A percentile compares a stretch with the other conserved stretches of the same genome.
Evolutionary conservation across 1,140 invertebrate genomes (phyloP).

Genomic region (Cydia splendana): DNA sequence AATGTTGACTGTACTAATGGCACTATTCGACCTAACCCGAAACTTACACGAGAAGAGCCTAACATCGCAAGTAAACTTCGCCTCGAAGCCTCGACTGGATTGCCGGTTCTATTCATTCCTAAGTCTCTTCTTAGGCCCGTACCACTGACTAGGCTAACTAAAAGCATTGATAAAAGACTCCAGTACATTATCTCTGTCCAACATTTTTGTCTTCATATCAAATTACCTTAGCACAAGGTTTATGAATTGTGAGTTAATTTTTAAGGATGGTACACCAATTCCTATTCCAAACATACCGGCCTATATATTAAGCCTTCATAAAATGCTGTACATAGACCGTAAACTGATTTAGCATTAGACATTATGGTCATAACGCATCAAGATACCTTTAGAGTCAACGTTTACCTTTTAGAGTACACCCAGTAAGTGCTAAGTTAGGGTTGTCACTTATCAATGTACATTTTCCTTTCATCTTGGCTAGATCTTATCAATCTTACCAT

Average conservation of each 20-base stretch:
- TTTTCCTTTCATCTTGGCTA: neutral
- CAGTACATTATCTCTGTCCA: neutral
- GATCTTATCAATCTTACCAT: neutral
- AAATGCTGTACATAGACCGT: no score
- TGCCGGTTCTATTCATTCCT: conserved; percentile 46
- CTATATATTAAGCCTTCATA: no score
- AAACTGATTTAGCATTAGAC: neutral
- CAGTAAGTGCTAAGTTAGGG: neutral
- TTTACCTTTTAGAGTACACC: neutral
- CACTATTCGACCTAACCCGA: conserved; percentile 63
- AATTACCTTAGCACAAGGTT: no score
- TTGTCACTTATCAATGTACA: neutral
- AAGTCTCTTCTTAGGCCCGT: conserved; percentile 8
- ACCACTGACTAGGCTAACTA: neutral
- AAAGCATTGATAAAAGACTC: neutral
- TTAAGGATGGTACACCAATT: no score
- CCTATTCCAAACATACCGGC: no score
- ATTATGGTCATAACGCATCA: neutral
- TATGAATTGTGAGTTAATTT: no score
- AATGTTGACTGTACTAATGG: conserved; percentile 37
- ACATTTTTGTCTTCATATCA: neutral
- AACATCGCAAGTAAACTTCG: conserved; percentile 49
- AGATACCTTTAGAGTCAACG: neutral
- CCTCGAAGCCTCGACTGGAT: conserved; percentile 51
- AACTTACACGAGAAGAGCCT: conserved; percentile 46